phyloP scores from a whole-genome alignment of 1,140 invertebrate genomes.

The Drosophila parvula region DNA sequence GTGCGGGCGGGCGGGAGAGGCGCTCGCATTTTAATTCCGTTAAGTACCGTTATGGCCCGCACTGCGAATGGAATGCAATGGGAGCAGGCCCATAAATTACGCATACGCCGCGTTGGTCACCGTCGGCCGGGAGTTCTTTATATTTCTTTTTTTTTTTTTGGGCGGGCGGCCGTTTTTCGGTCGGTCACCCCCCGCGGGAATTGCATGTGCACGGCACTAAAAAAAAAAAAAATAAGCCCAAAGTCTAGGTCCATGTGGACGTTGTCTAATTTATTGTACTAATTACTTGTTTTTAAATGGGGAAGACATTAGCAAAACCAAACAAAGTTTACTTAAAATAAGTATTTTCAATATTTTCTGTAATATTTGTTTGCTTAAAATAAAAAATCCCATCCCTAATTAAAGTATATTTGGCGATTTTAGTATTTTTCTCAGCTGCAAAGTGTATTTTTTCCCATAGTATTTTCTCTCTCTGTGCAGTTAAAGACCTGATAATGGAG shows the following conservation, averaged over 20 bases:
- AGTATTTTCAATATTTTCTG: neutral
- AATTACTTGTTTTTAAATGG: neutral
- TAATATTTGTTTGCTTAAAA: neutral
- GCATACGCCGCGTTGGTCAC: conserved; percentile 38
- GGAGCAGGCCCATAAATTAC: conserved; percentile 48
- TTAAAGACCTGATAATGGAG: neutral
- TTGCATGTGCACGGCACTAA: conserved; percentile 18
- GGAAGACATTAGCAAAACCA: no score
- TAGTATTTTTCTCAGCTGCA: no score
- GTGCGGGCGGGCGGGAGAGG: neutral
- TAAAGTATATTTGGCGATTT: neutral
- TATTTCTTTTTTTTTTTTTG: conserved; percentile 2
- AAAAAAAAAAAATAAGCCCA: neutral
- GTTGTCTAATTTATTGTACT: neutral
- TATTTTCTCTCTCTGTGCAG: neutral
- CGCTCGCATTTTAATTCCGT: conserved; percentile 60
- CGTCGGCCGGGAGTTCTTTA: neutral
- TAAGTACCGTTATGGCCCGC: conserved; percentile 45
- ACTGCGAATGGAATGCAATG: conserved; percentile 33
- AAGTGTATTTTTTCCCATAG: neutral
- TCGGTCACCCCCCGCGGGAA: conserved; percentile 3
- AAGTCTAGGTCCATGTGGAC: neutral
- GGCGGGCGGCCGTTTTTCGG: neutral
- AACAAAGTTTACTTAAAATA: neutral
- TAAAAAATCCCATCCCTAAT: neutral